Conservation (phyloP, 23 tunicate genomes). For the Diplosoma virens region DNA sequence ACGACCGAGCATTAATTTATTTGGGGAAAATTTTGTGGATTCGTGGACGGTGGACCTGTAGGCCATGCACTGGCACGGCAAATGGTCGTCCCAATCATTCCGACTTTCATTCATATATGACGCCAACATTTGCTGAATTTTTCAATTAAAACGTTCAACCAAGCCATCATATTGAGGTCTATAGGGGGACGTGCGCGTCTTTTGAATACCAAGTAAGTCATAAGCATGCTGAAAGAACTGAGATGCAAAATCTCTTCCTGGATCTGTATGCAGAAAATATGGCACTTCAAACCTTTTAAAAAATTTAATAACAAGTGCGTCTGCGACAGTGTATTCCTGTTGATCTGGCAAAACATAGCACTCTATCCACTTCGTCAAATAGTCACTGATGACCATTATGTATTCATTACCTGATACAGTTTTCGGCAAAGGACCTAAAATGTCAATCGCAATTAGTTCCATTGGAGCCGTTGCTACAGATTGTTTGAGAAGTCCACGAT, state of each 20-base stretch:
- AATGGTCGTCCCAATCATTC: background rate
- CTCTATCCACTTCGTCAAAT: conserved; percentile 39
- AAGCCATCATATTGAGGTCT: conserved; percentile 16
- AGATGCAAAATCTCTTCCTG: conserved; percentile 33
- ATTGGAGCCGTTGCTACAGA: background rate
- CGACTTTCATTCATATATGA: conserved; percentile 11
- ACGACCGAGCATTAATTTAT: background rate
- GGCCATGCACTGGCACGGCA: background rate
- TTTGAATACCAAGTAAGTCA: background rate
- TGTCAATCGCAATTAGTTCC: background rate
- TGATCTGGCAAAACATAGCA: conserved; percentile 38
- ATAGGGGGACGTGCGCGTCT: conserved; percentile 24
- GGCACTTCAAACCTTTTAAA: conserved; percentile 30
- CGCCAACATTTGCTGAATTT: conserved; percentile 8
- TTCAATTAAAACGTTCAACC: conserved; percentile 15
- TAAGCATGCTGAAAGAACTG: conserved; percentile 3
- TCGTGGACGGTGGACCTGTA: conserved; percentile 12
- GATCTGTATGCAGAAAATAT: conserved; percentile 2
- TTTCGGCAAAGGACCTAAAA: background rate
- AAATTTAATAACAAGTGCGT: conserved; percentile 14
- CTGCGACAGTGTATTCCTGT: conserved; percentile 10
- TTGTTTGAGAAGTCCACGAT: background rate
- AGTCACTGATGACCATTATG: conserved; percentile 32
- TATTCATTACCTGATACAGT: conserved; percentile 12
- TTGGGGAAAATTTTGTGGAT: background rate